Conservation (phyloP, 2,888 invertebrate species). For the Ypsolopha scabrella region DNA sequence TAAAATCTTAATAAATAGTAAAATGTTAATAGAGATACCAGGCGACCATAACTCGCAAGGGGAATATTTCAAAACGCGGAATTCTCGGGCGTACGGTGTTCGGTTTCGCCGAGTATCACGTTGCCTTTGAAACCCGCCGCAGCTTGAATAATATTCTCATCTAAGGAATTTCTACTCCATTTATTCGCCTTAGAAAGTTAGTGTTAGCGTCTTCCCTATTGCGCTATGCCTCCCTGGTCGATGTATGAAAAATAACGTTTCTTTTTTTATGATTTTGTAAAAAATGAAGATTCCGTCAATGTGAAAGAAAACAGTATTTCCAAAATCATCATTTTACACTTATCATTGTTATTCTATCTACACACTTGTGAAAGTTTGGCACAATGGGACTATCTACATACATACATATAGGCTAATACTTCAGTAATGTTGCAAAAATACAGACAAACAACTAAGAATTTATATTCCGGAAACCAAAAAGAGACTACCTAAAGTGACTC, state of each 20-base stretch:
- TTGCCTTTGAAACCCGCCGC: constrained; percentile 45
- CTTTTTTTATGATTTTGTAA: not conserved
- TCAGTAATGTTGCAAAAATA: not conserved
- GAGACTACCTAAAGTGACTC: not conserved
- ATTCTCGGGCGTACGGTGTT: constrained; percentile 44
- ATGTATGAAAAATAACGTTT: not conserved
- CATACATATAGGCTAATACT: too few relatives aligned
- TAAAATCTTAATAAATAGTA: not conserved
- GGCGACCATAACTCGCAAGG: constrained; percentile 8
- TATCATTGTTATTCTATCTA: too few relatives aligned
- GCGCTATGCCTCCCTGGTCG: not conserved
- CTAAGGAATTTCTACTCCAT: constrained; percentile 6
- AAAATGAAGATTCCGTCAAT: not conserved
- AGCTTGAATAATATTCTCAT: constrained; percentile 9
- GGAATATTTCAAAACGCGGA: constrained; percentile 34
- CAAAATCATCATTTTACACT: too few relatives aligned
- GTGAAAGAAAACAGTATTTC: not conserved
- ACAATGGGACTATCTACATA: too few relatives aligned
- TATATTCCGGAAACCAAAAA: not conserved
- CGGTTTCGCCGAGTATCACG: constrained; percentile 39
- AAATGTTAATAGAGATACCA: not conserved
- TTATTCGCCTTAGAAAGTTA: constrained; percentile 2
- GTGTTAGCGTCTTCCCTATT: not conserved
- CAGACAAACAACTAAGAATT: not conserved
- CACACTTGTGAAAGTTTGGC: not conserved